phyloP scores from a whole-genome alignment of 2,888 invertebrate genomes.

The Drosophila barbarae region DNA sequence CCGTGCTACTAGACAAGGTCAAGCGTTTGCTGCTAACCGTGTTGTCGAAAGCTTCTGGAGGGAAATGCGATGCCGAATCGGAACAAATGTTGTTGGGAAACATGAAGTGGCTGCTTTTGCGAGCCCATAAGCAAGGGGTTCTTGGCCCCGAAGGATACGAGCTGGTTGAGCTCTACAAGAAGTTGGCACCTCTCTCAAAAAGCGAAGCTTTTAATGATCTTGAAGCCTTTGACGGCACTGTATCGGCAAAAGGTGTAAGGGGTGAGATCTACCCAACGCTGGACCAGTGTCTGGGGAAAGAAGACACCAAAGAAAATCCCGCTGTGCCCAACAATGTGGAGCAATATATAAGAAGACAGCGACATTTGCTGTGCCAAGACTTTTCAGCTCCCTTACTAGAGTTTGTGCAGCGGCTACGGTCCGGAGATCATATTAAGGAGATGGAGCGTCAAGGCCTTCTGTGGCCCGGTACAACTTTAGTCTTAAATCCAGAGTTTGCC shows the following conservation, averaged over 20 bases:
- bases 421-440: not conserved
- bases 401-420: slow-evolving; percentile 54
- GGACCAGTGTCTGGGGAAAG: slow-evolving; percentile 76
- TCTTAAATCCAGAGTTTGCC: slow-evolving; percentile 57
- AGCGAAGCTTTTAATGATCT: slow-evolving; percentile 31
- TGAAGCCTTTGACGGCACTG: slow-evolving; percentile 1
- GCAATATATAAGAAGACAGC: slow-evolving; percentile 90
- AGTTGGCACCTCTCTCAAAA: slow-evolving; percentile 28
- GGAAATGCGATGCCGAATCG: slow-evolving; percentile 49
- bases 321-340: slow-evolving; percentile 13
- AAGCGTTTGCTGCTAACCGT: slow-evolving; percentile 55
- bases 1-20: slow-evolving; percentile 57
- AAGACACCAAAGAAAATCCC: slow-evolving; percentile 80
- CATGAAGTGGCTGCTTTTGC: slow-evolving; percentile 57
- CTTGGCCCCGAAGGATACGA: slow-evolving; percentile 37
- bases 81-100: slow-evolving; percentile 52
- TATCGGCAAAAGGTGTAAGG: slow-evolving; percentile 14
- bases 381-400: slow-evolving; percentile 87
- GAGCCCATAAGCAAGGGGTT: slow-evolving; percentile 49
- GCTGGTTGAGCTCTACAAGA: slow-evolving; percentile 52
- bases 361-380: slow-evolving; percentile 88
- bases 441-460: slow-evolving; percentile 36
- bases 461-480: slow-evolving; percentile 56
- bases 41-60: slow-evolving; percentile 76
- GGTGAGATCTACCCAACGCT: slow-evolving; percentile 81